Conservation (phyloP, 2,113 vertebrate species). For the Pachycephala philippinensis region DNA sequence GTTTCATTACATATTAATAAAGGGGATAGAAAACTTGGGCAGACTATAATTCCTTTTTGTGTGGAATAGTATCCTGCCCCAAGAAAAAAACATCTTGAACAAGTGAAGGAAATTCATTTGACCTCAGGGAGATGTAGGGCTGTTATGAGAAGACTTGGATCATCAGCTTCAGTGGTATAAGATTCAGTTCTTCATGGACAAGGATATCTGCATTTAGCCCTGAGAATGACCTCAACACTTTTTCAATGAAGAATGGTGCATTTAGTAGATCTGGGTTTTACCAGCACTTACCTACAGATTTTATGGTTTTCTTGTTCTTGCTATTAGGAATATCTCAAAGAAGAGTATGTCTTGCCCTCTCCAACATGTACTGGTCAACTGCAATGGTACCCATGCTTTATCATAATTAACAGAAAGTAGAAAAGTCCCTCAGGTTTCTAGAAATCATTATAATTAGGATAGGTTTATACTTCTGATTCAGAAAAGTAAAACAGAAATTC, state of each 20-base stretch:
- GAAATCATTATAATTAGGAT: not conserved
- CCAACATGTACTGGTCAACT: not conserved
- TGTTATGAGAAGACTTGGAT: not conserved
- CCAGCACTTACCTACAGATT: not conserved
- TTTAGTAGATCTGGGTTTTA: not conserved
- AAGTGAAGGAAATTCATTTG: not conserved
- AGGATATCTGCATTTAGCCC: not conserved
- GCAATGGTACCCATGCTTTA: not conserved
- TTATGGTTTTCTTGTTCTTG: not conserved
- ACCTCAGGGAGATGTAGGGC: not conserved
- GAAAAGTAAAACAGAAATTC: not conserved
- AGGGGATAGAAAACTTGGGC: not conserved
- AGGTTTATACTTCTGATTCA: not conserved
- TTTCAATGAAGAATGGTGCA: not conserved
- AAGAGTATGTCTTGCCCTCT: not conserved
- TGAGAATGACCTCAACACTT: not conserved
- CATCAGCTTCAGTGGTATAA: not conserved
- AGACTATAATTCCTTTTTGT: not conserved
- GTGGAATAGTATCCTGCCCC: not conserved
- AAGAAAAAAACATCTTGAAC: not conserved
- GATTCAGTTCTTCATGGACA: not conserved
- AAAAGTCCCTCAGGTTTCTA: not conserved
- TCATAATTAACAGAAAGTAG: not conserved
- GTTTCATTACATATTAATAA: not conserved
- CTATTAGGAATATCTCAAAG: not conserved